These are phyloP conservation scores for Epinephelus lanceolatus DNA, from an alignment of 2,113 vertebrate genomes.

Conservation along the genomic window DNA sequence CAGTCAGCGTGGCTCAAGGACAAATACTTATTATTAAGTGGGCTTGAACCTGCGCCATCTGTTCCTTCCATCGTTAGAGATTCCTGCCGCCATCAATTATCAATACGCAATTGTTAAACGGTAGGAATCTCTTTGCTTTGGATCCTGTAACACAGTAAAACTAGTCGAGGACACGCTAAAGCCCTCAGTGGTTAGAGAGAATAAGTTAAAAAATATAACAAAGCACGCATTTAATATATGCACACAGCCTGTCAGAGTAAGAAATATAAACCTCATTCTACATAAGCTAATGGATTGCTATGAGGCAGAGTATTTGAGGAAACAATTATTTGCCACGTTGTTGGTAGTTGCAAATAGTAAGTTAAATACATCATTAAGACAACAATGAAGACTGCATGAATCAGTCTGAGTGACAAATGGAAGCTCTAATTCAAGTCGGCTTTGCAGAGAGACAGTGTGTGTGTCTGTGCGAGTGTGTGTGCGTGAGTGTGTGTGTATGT, in stretches of 20 bases:
- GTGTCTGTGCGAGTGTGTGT: not conserved
- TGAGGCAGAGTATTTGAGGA: slow-evolving; percentile 29
- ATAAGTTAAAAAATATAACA: not conserved
- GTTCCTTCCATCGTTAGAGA: not conserved
- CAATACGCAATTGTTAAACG: not conserved
- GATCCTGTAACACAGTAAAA: not conserved
- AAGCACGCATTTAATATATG: slow-evolving; percentile 9
- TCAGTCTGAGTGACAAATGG: slow-evolving; percentile 65
- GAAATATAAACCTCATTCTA: slow-evolving; percentile 33
- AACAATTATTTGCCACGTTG: slow-evolving; percentile 51
- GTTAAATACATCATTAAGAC: slow-evolving; percentile 72
- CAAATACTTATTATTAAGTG: not conserved
- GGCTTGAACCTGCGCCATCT: slow-evolving; percentile 3
- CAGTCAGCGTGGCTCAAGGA: not conserved
- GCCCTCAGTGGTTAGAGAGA: not conserved
- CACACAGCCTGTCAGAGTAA: slow-evolving; percentile 10
- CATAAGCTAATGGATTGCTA: slow-evolving; percentile 21
- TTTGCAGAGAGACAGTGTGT: slow-evolving; percentile 40
- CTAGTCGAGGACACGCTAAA: not conserved
- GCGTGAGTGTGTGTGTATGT: slow-evolving; percentile 1
- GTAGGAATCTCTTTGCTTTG: not conserved
- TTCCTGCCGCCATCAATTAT: not conserved
- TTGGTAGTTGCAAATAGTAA: slow-evolving; percentile 50
- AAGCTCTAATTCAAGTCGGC: slow-evolving; percentile 57
- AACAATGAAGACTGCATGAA: slow-evolving; percentile 60